Percentiles rank a stretch among this genome's conserved stretches.
phyloP scores from a whole-genome alignment of 1,140 invertebrate genomes.

The Penaeus indicus region DNA sequence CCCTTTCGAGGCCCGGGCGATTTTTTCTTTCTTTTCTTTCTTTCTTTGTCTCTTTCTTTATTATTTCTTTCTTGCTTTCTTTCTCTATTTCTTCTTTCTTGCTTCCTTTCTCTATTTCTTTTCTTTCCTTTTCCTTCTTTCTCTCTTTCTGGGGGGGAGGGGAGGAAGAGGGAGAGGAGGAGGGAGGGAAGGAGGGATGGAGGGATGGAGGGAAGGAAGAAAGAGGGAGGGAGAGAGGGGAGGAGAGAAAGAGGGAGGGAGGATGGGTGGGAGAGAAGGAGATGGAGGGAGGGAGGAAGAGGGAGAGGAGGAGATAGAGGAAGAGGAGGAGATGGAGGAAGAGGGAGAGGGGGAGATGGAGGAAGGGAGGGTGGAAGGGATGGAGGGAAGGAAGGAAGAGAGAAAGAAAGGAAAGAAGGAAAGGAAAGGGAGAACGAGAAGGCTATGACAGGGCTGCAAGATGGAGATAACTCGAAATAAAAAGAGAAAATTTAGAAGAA shows the following conservation, averaged over 20 bases:
- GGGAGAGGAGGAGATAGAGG: not conserved
- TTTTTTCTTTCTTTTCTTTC: not conserved
- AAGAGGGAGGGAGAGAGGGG: not conserved
- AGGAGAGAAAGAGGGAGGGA: not conserved
- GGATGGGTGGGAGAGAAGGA: not conserved
- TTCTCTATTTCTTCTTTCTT: not conserved
- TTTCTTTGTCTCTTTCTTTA: no score
- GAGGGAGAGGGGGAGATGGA: constrained; percentile 1
- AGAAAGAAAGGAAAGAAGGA: constrained; percentile 45
- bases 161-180: no score
- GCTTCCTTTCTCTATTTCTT: not conserved
- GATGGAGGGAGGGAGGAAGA: not conserved
- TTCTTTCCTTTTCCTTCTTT: not conserved
- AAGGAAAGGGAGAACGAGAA: constrained; percentile 45
- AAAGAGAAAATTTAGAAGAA: no score
- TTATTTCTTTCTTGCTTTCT: not conserved
- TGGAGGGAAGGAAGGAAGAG: not conserved
- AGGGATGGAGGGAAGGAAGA: not conserved
- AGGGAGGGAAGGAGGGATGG: not conserved
- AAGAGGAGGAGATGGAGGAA: not conserved
- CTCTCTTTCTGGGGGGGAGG: not conserved
- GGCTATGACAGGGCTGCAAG: no score
- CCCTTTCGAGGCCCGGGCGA: not conserved
- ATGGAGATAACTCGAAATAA: no score
- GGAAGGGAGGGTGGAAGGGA: no score